phyloP scores from a whole-genome alignment of 2,113 vertebrate genomes.

The Crypturellus undulatus region DNA sequence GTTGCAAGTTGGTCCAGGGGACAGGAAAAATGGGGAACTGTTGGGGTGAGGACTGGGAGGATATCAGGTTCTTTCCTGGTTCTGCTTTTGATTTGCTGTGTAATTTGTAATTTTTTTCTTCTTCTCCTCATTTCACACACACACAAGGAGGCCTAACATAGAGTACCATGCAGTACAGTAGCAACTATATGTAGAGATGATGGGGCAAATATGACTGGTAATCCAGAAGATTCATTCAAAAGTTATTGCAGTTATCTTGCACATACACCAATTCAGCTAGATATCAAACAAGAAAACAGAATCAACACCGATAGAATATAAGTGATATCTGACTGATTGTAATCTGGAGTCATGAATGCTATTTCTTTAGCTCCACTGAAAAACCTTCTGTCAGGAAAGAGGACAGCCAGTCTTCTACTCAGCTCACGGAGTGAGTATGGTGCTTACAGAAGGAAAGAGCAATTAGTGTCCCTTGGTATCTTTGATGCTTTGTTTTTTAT shows the following conservation, averaged over 20 bases:
- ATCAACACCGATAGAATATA: background rate
- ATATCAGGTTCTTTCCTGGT: background rate
- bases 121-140: background rate
- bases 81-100: background rate
- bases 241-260: background rate
- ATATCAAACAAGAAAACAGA: slow-evolving; percentile 22
- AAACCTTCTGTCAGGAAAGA: slow-evolving; percentile 18
- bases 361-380: slow-evolving; percentile 31
- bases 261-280: background rate
- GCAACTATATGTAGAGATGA: background rate
- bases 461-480: background rate
- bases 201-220: background rate
- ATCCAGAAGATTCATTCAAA: background rate
- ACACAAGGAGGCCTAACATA: background rate
- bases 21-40: background rate
- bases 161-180: no score
- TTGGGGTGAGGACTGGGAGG: no score
- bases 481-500: background rate
- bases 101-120: background rate
- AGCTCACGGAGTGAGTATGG: background rate
- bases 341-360: background rate
- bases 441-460: background rate
- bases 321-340: background rate
- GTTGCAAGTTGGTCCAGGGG: background rate
- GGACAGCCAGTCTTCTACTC: background rate